Evolutionary conservation across 2,888 invertebrate species (phyloP).

Genomic region (Agrochola lota): DNA sequence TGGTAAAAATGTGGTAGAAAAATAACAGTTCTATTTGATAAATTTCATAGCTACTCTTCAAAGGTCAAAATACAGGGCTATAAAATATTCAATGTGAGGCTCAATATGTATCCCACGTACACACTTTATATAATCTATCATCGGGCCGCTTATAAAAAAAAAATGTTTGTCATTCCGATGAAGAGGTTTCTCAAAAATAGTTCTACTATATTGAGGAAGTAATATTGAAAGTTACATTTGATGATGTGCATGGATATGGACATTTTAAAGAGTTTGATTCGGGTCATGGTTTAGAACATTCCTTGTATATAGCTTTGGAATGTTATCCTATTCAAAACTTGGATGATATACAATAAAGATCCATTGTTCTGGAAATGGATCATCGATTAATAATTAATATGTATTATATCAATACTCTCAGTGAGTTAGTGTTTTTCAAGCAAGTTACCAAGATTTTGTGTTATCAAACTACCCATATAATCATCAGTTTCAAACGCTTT

Average conservation of each 20-base stretch:
- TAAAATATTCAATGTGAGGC: slow-evolving; percentile 36
- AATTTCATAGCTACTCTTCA: slow-evolving; percentile 19
- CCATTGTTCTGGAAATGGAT: slow-evolving; percentile 10
- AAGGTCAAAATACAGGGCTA: slow-evolving; percentile 37
- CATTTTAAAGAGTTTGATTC: slow-evolving; percentile 26
- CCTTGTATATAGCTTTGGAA: neutral
- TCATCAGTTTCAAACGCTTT: neutral
- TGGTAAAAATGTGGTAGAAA: slow-evolving; percentile 18
- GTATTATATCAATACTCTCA: slow-evolving; percentile 7
- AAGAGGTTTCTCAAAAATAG: slow-evolving; percentile 63
- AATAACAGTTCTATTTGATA: slow-evolving; percentile 12
- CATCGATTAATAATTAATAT: slow-evolving; percentile 6
- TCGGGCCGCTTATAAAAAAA: slow-evolving; percentile 44
- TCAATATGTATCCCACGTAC: slow-evolving; percentile 56
- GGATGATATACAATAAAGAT: neutral
- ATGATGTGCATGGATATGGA: slow-evolving; percentile 45
- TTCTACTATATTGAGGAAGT: slow-evolving; percentile 67
- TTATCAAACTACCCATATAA: slow-evolving; percentile 3
- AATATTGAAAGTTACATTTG: slow-evolving; percentile 57
- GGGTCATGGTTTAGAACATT: neutral
- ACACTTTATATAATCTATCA: slow-evolving; percentile 58
- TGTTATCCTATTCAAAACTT: neutral
- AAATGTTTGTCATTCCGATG: slow-evolving; percentile 67
- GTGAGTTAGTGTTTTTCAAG: neutral
- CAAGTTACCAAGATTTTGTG: slow-evolving; percentile 17